A percentile compares a stretch with the other conserved stretches of the same genome.
Conservation (phyloP, 2,113 vertebrate species). For the Megaptera novaeangliae region DNA sequence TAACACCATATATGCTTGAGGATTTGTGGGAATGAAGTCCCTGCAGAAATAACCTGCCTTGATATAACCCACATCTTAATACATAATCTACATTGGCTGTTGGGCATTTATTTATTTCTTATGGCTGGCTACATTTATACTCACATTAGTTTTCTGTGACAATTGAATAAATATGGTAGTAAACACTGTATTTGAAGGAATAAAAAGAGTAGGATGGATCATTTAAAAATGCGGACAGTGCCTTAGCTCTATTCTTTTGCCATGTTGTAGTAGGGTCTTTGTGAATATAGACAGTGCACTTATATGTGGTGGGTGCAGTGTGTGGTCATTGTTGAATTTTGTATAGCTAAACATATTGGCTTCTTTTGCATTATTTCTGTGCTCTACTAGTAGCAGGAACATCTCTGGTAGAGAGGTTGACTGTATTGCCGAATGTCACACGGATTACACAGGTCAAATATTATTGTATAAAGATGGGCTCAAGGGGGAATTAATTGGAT, state of each 20-base stretch:
- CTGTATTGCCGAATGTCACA: neutral
- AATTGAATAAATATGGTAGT: conserved; percentile 53
- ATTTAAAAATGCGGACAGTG: neutral
- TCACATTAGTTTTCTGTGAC: conserved; percentile 41
- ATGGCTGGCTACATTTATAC: conserved; percentile 46
- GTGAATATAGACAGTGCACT: neutral
- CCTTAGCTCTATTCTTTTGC: conserved; percentile 7
- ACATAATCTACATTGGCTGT: conserved; percentile 50
- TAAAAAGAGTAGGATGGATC: neutral
- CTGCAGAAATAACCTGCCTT: conserved; percentile 44
- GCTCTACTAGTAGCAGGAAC: neutral
- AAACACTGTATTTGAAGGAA: neutral
- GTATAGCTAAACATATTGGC: neutral
- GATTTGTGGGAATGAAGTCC: conserved; percentile 56
- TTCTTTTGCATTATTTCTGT: neutral
- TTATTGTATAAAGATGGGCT: neutral
- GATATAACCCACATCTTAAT: conserved; percentile 54
- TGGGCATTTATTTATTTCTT: conserved; percentile 57
- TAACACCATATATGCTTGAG: conserved; percentile 49
- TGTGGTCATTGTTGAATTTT: neutral
- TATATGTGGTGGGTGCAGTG: neutral
- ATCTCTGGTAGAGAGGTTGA: neutral
- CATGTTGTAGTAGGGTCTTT: neutral
- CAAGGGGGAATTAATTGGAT: neutral
- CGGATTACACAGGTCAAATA: neutral